Base-by-base conservation (phyloP, 2,888 invertebrate genomes). In the Rhagonycha lutea region DNA sequence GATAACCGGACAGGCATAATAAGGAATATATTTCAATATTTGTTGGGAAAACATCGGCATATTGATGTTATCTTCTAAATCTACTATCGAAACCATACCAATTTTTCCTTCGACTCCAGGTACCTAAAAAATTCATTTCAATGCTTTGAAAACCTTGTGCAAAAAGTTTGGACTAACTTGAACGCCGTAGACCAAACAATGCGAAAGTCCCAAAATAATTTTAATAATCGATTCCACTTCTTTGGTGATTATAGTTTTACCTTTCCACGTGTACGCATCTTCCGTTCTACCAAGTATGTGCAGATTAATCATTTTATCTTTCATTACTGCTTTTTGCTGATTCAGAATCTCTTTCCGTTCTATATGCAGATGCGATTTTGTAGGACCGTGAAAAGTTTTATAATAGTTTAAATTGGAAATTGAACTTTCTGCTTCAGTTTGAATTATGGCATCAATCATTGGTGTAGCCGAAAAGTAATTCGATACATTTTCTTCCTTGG, bases 71-170 rank as follows among this genome's bases (percentile, higher is more conserved):
- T 89, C 88, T 0, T 90, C 86, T 2, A 91, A 90, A 86, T 94
- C 94, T 61, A 93, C 93, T 74, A 97, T 91, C 32, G 96, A 94
- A n/a, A 93, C 95, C 96, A 97, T 97, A 79, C 97, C 97, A 23
- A 95, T 96, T 81, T 94, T 92, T 0, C 97, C 97, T 83, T 94
- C 94, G 69, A 91, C 90, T 79, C 91, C 90, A 0, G 93, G 93
- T 78, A 94, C 90, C 94, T 94, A 84, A 65, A 79, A 79, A 12
- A 5, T 61, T 47, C 14, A 67, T 14, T 14, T 14, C 10, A 12
- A 68, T 7, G 14, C 14, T 60, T 68, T n/a, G 32, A 69, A 14
- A 12, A 23, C 14, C 14, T 11, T 14, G 12, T 11, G 11, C 32
- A 10, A 10, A 32, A 26, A 14, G 12, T 18, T 28, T 61, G 26